Evolutionary conservation across 2,113 vertebrate genomes (phyloP).

Genomic region (Chauna torquata): DNA sequence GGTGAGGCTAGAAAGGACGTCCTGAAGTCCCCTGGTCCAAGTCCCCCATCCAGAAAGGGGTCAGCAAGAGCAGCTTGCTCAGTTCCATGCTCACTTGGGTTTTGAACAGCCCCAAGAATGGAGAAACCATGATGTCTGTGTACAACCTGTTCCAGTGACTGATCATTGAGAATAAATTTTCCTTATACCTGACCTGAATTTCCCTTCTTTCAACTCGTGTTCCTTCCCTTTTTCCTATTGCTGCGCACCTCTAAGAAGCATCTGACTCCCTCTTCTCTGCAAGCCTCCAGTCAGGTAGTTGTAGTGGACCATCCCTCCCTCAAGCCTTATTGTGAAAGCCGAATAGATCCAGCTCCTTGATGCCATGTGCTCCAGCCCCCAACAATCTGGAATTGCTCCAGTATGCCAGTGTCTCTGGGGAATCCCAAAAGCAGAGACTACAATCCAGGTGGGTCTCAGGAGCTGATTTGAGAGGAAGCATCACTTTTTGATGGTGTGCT

Average conservation of each 20-base stretch:
- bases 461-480: neutral
- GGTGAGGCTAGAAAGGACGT: neutral
- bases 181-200: neutral
- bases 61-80: neutral
- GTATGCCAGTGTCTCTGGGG: neutral
- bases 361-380: neutral
- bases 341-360: neutral
- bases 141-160: neutral
- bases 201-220: neutral
- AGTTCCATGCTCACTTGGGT: fast-evolving
- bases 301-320: neutral
- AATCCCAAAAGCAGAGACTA: neutral
- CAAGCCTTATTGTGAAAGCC: neutral
- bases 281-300: neutral
- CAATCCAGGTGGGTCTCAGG: neutral
- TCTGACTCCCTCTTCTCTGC: neutral
- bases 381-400: neutral
- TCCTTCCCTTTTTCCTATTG: neutral
- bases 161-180: neutral
- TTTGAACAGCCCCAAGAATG: fast-evolving
- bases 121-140: neutral
- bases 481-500: neutral
- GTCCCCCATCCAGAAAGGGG: neutral
- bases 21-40: neutral
- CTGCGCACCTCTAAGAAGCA: neutral